phyloP scores from a whole-genome alignment of 2,888 invertebrate species.

The Cremastobaeus sp. region DNA sequence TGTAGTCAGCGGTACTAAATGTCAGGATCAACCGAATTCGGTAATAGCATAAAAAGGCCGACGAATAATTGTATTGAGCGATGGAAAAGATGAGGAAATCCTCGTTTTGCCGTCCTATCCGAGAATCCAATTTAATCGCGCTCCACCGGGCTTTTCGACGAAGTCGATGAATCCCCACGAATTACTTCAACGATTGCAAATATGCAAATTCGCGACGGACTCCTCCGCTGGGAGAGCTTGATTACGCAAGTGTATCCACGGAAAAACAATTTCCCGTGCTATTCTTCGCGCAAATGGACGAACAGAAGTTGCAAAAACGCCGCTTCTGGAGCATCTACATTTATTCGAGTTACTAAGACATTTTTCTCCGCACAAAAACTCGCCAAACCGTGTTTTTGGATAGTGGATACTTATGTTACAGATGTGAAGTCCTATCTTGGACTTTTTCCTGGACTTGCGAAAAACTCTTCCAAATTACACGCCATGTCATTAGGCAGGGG shows the following conservation, averaged over 20 bases:
- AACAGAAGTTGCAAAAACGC: no score
- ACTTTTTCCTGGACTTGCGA: no score
- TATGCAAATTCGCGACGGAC: constrained; percentile 65
- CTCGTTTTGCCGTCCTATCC: constrained; percentile 17
- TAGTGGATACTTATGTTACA: no score
- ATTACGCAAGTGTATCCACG: constrained; percentile 65
- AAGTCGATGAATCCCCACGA: constrained; percentile 56
- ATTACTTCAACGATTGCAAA: constrained; percentile 58
- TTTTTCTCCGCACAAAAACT: no score
- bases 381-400: no score
- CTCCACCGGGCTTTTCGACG: constrained; percentile 41
- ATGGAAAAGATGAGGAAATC: constrained; percentile 35
- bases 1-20: not conserved
- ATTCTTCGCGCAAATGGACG: constrained; percentile 18
- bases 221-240: constrained; percentile 52
- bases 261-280: constrained; percentile 63
- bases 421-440: no score
- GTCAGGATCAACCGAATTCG: constrained; percentile 21
- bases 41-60: constrained; percentile 16
- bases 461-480: no score
- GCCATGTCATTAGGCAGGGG: no score
- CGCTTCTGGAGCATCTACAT: no score
- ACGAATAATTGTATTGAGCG: constrained; percentile 31
- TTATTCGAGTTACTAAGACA: no score
- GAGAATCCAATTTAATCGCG: constrained; percentile 59